phyloP scores from a whole-genome alignment of 2,113 vertebrate species.

The Nematolebias whitei region DNA sequence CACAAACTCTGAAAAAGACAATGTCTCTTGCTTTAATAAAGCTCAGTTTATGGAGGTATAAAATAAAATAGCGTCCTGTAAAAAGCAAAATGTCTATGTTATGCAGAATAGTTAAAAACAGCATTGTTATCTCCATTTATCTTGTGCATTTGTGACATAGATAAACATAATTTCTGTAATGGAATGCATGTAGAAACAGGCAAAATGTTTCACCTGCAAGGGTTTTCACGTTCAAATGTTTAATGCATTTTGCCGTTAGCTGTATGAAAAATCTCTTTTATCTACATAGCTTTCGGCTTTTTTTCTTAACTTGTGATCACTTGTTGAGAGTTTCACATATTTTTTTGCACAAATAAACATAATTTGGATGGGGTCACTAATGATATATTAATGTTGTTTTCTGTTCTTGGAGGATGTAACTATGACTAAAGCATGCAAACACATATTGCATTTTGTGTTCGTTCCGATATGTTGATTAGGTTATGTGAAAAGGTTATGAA shows the following conservation, averaged over 20 bases:
- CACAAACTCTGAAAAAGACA: slow-evolving; percentile 5
- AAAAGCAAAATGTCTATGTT: background rate
- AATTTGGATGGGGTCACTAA: background rate
- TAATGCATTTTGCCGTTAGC: slow-evolving; percentile 3
- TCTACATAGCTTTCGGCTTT: background rate
- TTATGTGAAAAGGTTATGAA: no score
- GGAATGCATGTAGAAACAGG: background rate
- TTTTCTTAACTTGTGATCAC: background rate
- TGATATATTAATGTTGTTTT: slow-evolving; percentile 15
- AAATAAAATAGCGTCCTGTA: background rate
- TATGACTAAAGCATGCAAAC: slow-evolving; percentile 3
- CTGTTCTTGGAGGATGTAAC: background rate
- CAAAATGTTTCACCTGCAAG: slow-evolving; percentile 1
- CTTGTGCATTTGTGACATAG: background rate
- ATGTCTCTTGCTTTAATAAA: slow-evolving; percentile 3
- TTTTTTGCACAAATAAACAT: slow-evolving; percentile 5
- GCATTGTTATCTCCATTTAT: background rate
- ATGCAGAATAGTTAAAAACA: background rate
- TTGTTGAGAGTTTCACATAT: slow-evolving; percentile 3
- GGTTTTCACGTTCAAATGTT: background rate
- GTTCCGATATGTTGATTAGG: no score
- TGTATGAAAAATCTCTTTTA: background rate
- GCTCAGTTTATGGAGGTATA: background rate
- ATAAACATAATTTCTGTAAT: background rate
- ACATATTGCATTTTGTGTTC: background rate